Evolutionary conservation across 2,888 invertebrate genomes (phyloP).

Genomic region (Zaprionus lineosus): DNA sequence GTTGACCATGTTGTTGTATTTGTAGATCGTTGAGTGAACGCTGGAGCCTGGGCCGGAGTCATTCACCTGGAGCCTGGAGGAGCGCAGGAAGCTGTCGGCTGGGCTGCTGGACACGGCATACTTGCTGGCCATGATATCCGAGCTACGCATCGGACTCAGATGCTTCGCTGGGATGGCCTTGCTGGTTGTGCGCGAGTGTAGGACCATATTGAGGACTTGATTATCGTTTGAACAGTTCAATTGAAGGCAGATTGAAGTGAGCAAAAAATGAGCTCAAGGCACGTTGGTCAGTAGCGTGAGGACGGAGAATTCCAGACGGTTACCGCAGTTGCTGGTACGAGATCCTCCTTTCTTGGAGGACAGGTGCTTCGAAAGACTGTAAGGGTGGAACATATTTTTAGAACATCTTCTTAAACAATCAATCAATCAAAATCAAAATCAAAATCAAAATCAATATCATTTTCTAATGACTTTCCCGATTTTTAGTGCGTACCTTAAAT

Average conservation of each 20-base stretch:
- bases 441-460: not conserved
- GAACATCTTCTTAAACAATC: not conserved
- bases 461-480: not conserved
- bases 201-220: conserved; percentile 82
- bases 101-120: conserved; percentile 65
- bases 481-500: conserved; percentile 75
- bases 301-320: conserved; percentile 92
- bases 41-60: not conserved
- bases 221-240: no score
- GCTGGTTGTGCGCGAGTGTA: conserved; percentile 70
- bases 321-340: conserved; percentile 92
- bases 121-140: conserved; percentile 49
- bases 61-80: conserved; percentile 38
- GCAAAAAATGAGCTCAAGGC: conserved; percentile 86
- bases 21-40: conserved; percentile 44
- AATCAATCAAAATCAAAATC: not conserved
- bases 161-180: conserved; percentile 76
- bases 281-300: conserved; percentile 93
- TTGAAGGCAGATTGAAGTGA: no score
- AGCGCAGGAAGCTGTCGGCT: conserved; percentile 56
- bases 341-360: conserved; percentile 93
- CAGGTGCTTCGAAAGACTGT: conserved; percentile 91
- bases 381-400: not conserved
- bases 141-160: conserved; percentile 72
- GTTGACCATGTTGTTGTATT: conserved; percentile 80